Evolutionary conservation across 2,888 invertebrate genomes (phyloP), one percentile per base, ranked within the genome.

Genomic region (Andrena haemorrhoa): DNA sequence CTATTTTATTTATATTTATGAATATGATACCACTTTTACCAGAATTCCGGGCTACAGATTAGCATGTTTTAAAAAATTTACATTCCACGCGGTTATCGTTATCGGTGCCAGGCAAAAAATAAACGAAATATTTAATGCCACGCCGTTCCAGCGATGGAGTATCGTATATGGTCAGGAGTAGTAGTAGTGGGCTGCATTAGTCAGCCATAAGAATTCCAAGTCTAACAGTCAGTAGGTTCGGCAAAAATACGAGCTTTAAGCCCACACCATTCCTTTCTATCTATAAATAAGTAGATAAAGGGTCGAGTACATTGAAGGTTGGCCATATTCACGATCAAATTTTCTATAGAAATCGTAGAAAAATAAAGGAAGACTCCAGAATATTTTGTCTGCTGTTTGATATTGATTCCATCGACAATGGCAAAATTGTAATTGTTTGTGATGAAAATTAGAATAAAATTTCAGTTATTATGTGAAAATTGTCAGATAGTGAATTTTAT

Each of bases 201-300:
- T 79, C 79, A 78, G 79, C 79, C 79, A 78, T 79, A 79, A 79
- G 79, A 78, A 79, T 79, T 79, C 78, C 71, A 65, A 78, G 53
- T 23, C 78, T 10, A 51, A 70, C 41, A 58, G 23, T 77, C 31
- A 16, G 61, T 65, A 31, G 60, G 75, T 63, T 66, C 20, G 33
- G 75, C 61, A 68, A 68, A 68, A 60, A 78, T 79, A 78, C 65
- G 61, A 61, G 61, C 61, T 53, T 41, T 0, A 53, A 51, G 49
- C 66, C 78, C 61, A 71, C 65, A 70, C 61, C 29, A 26, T n/a
- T 41, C 26, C n/a, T 16, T 65, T 56, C 41, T 47, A 33, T 77
- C 65, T 77, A 66, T 71, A 71, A 61, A 65, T 78, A 71, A 20
- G n/a, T 66, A 78, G 71, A 78, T 66, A 78, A 33, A 47, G 33